Evolutionary conservation across 2,888 invertebrate genomes (phyloP).

Genomic region (Hirtodrosophila cameraria): DNA sequence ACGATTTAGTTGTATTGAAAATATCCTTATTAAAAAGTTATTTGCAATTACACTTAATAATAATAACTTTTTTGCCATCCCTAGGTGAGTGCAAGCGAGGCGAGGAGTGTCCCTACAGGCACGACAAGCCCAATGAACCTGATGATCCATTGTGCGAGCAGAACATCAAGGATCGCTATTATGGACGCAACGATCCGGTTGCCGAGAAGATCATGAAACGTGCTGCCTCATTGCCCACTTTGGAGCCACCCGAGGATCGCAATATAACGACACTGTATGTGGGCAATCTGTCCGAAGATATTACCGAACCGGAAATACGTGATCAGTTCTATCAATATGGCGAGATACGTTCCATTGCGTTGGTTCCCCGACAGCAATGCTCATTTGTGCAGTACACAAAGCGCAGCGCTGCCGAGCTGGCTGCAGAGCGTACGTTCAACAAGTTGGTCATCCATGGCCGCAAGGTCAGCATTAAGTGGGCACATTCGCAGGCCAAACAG

Average conservation of each 20-base stretch:
- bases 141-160: conserved; percentile 97
- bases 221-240: conserved; percentile 95
- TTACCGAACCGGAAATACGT: conserved; percentile 95
- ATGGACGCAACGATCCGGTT: conserved; percentile 96
- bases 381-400: conserved; percentile 98
- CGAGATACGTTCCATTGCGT: conserved; percentile 96
- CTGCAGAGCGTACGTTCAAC: conserved; percentile 98
- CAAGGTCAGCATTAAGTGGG: conserved; percentile 99
- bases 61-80: too few relatives aligned
- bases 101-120: conserved; percentile 96
- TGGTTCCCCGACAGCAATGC: conserved; percentile 97
- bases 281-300: conserved; percentile 95
- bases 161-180: conserved; percentile 95
- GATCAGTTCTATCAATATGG: conserved; percentile 99
- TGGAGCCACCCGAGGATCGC: conserved; percentile 97
- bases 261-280: conserved; percentile 98
- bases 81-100: conserved; percentile 96
- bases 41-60: too few relatives aligned
- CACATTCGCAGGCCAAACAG: conserved; percentile 94
- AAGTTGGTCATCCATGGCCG: conserved; percentile 93
- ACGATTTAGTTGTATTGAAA: too few relatives aligned
- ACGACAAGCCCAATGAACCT: conserved; percentile 97
- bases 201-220: conserved; percentile 95
- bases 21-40: too few relatives aligned
- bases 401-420: conserved; percentile 94